Percentiles rank a stretch among this genome's conserved stretches.
Conservation (phyloP, 2,888 invertebrate species). For the Deroplatys truncata region DNA sequence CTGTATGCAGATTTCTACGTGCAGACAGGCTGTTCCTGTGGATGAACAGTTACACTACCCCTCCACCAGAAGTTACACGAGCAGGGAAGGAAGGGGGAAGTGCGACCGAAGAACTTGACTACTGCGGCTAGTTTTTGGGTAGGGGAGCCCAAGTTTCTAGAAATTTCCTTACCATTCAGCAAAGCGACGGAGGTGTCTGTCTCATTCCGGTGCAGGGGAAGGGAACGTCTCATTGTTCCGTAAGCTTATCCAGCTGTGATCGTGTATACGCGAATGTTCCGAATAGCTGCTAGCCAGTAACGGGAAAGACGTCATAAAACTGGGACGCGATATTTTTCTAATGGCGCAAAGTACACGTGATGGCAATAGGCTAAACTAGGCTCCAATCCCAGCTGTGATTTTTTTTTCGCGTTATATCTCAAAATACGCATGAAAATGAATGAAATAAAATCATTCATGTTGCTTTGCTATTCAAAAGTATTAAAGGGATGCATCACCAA, state of each 20-base stretch:
- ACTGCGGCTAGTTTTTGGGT: not conserved
- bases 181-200: not conserved
- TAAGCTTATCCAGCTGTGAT: not conserved
- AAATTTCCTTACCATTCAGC: not conserved
- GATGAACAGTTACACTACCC: not conserved
- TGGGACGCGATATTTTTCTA: not conserved
- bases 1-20: not conserved
- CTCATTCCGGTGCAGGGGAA: not conserved
- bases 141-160: not conserved
- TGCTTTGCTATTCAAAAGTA: no score
- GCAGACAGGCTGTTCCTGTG: not conserved
- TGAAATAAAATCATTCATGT: no score
- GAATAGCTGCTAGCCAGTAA: no score
- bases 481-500: no score
- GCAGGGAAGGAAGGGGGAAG: not conserved
- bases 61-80: not conserved
- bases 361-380: no score
- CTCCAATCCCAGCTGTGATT: no score
- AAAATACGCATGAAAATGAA: no score
- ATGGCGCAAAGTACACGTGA: no score
- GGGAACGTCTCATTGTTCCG: not conserved
- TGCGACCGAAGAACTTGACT: not conserved
- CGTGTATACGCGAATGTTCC: not conserved
- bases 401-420: no score
- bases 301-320: not conserved